Evolutionary conservation across 2,888 invertebrate species (phyloP).

Genomic region (Stenchaetothrips biformis): DNA sequence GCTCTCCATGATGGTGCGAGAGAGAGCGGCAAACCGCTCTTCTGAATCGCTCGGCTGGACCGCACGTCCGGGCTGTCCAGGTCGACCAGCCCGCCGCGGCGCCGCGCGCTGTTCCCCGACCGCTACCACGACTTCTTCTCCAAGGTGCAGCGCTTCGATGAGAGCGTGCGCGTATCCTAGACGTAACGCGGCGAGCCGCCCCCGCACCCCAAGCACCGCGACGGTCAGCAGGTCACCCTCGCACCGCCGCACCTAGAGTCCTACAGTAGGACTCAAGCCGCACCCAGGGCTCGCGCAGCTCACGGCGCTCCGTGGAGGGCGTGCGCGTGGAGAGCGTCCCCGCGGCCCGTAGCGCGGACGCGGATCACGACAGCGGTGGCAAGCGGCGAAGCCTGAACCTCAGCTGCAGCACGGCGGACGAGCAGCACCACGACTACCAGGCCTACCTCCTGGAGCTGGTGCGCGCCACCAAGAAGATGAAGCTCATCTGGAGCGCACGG

Average conservation of each 20-base stretch:
- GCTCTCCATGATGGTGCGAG: too few relatives aligned
- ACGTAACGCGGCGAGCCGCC: conserved; percentile 55
- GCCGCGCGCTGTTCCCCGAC: too few relatives aligned
- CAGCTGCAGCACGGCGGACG: conserved; percentile 31
- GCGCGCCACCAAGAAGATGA: conserved; percentile 64
- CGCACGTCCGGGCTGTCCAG: conserved; percentile 46
- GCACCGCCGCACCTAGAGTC: background rate
- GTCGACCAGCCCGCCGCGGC: conserved; percentile 52
- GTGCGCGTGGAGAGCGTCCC: conserved; percentile 48
- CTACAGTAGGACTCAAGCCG: background rate
- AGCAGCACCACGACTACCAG: conserved; percentile 57
- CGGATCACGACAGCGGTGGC: conserved; percentile 48
- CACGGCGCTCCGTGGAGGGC: conserved; percentile 41
- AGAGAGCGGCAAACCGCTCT: too few relatives aligned
- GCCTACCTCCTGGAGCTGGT: conserved; percentile 62
- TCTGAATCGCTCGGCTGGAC: too few relatives aligned
- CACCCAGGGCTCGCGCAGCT: background rate
- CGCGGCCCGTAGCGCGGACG: conserved; percentile 63
- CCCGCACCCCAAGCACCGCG: too few relatives aligned
- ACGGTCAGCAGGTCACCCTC: background rate
- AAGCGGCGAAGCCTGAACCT: conserved; percentile 4
- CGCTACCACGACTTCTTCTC: conserved; percentile 2
- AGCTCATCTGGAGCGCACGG: conserved; percentile 72
- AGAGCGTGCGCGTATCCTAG: conserved; percentile 42
- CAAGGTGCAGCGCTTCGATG: conserved; percentile 40